Percentiles rank a stretch among this genome's conserved stretches.
phyloP scores from a whole-genome alignment of 2,888 invertebrate genomes.

The Caenorhabditis sp. region DNA sequence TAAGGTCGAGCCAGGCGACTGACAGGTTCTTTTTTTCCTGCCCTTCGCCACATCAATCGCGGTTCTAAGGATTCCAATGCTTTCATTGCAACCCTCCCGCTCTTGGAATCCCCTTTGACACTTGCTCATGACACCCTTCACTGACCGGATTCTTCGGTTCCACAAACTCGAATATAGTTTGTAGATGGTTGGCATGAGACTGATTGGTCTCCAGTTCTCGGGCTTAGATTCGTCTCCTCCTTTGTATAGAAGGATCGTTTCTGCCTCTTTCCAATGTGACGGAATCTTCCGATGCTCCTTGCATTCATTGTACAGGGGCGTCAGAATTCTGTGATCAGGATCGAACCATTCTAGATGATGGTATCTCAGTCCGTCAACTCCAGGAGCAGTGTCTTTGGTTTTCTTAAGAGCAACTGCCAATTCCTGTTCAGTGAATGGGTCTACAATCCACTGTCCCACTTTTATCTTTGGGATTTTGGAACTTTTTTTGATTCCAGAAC shows the following conservation, averaged over 20 bases:
- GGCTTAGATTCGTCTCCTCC: slow-evolving; percentile 1
- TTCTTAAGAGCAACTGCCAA: too few relatives aligned
- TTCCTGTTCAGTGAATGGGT: too few relatives aligned
- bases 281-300: not conserved
- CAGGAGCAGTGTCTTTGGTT: slow-evolving; percentile 1
- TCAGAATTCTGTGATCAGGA: not conserved
- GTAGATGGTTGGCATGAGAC: slow-evolving; percentile 12
- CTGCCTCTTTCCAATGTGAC: slow-evolving; percentile 25
- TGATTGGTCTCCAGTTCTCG: slow-evolving; percentile 8
- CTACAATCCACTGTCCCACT: too few relatives aligned
- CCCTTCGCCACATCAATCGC: not conserved
- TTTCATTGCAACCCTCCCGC: not conserved
- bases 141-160: not conserved
- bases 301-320: not conserved
- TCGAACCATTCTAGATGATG: slow-evolving; percentile 1
- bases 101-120: slow-evolving; percentile 10
- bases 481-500: too few relatives aligned
- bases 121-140: slow-evolving; percentile 3
- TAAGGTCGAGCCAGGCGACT: slow-evolving; percentile 79
- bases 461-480: too few relatives aligned
- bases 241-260: slow-evolving; percentile 12
- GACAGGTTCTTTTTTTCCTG: slow-evolving; percentile 52
- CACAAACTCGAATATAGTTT: slow-evolving; percentile 5
- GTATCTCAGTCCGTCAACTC: not conserved
- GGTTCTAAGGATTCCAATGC: too few relatives aligned